Percentiles rank a stretch among this genome's conserved stretches.
Conservation (phyloP, 2,888 invertebrate species). For the Agriopis marginaria region DNA sequence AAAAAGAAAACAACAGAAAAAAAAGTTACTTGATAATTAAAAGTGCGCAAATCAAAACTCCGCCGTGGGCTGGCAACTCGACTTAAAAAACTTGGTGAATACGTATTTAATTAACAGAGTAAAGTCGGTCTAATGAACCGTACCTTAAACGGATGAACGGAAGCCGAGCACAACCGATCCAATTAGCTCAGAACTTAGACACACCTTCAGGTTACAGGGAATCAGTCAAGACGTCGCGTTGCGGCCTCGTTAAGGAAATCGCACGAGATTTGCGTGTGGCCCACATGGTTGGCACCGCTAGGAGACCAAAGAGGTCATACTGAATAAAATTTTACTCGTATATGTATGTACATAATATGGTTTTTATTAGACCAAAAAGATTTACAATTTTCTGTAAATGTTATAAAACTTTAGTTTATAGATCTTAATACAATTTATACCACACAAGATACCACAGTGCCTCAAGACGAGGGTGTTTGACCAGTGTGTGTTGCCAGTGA, state of each 20-base stretch:
- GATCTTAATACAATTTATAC: too few species aligned
- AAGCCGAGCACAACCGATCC: conserved; percentile 76
- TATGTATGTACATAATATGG: too few species aligned
- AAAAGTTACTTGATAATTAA: conserved; percentile 27
- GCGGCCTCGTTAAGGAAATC: conserved; percentile 66
- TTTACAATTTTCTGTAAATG: too few species aligned
- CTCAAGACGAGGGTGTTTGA: too few species aligned
- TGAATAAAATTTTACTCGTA: too few species aligned
- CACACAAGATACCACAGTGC: too few species aligned
- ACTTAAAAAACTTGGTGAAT: conserved; percentile 58
- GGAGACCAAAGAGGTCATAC: too few species aligned
- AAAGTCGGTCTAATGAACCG: conserved; percentile 79
- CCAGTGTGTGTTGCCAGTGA: too few species aligned
- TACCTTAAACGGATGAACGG: conserved; percentile 81
- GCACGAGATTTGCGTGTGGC: conserved; percentile 54
- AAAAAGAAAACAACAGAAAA: conserved; percentile 21
- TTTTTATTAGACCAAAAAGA: too few species aligned
- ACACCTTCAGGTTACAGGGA: conserved; percentile 73
- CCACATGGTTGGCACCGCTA: conserved; percentile 20
- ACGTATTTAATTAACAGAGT: conserved; percentile 73
- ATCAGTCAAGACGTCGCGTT: conserved; percentile 75
- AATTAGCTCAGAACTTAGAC: conserved; percentile 70
- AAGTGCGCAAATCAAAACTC: conserved; percentile 33
- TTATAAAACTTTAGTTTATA: too few species aligned
- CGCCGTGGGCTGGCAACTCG: conserved; percentile 18